Conservation (phyloP, 2,888 invertebrate species). For the Drosophila colorata region DNA sequence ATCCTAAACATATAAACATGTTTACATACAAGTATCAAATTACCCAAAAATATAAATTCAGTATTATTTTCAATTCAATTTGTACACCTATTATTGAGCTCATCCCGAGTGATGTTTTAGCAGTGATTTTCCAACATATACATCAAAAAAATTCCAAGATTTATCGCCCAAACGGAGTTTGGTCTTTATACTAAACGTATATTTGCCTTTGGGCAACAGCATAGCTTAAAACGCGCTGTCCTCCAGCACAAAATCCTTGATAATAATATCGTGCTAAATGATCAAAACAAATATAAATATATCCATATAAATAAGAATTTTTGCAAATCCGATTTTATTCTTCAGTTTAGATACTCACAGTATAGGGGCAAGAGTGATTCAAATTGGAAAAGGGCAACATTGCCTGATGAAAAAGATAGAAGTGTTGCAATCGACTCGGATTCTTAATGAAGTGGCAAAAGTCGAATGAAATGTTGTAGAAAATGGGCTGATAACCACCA, state of each 20-base stretch:
- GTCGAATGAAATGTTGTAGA: background rate
- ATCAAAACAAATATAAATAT: background rate
- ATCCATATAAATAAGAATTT: background rate
- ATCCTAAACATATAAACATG: too few species aligned
- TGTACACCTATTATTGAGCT: too few species aligned
- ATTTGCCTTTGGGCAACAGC: background rate
- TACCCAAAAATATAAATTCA: too few species aligned
- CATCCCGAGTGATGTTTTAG: background rate
- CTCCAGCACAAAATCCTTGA: background rate
- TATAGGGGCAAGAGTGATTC: slow-evolving; percentile 2
- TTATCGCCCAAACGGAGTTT: background rate
- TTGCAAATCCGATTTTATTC: background rate
- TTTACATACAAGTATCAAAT: too few species aligned
- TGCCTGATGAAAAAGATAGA: background rate
- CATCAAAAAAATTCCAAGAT: background rate
- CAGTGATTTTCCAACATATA: background rate
- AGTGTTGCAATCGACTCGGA: background rate
- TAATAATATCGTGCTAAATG: slow-evolving; percentile 1
- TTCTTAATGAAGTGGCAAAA: slow-evolving; percentile 6
- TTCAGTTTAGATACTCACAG: background rate
- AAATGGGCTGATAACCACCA: background rate
- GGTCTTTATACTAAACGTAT: background rate
- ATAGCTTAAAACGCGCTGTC: background rate
- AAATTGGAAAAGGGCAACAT: slow-evolving; percentile 3
- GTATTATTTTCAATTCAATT: too few species aligned